Conservation (phyloP, 2,797 vertebrate genomes). For the Yasuhikotakia modesta region DNA sequence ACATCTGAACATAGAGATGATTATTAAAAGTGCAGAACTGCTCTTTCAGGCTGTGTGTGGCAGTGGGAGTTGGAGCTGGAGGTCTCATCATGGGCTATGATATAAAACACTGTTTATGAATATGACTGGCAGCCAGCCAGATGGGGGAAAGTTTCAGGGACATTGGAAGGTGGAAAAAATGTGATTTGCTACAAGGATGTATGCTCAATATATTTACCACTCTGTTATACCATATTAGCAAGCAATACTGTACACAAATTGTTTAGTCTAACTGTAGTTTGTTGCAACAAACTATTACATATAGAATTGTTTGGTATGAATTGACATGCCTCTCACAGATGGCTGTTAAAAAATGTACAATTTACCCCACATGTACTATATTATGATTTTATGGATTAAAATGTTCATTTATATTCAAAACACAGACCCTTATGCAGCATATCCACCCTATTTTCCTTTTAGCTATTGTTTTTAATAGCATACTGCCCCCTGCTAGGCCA, state of each 20-base stretch:
- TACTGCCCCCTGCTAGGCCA: no score
- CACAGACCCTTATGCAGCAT: background rate
- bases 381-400: background rate
- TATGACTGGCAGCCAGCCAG: background rate
- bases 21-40: background rate
- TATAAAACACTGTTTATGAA: constrained; percentile 18
- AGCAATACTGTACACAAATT: no score
- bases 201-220: no score
- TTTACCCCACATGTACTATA: background rate
- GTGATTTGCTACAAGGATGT: background rate
- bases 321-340: background rate
- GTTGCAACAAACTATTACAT: background rate
- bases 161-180: background rate
- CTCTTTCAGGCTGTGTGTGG: background rate
- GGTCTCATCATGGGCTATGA: background rate
- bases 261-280: background rate
- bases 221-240: no score
- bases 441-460: background rate
- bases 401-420: background rate
- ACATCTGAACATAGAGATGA: no score
- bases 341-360: no score
- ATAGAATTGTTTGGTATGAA: background rate
- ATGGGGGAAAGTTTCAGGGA: background rate
- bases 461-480: no score
- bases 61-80: background rate